These are phyloP conservation scores for Stictocephala bisonia DNA, from an alignment of 2,888 invertebrate species.

Conservation along the genomic window DNA sequence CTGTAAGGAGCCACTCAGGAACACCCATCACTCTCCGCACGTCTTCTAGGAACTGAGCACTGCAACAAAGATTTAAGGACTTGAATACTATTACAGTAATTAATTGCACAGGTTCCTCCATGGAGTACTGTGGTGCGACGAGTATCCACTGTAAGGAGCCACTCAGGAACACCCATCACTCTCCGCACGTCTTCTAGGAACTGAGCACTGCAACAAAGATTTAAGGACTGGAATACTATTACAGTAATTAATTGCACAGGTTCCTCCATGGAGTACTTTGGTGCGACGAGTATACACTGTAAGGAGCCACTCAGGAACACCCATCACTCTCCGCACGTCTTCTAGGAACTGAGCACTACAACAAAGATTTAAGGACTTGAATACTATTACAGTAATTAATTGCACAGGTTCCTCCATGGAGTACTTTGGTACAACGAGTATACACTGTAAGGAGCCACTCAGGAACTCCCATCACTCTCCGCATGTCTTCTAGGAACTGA, in stretches of 20 bases:
- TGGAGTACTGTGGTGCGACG: constrained; percentile 82
- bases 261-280: constrained; percentile 78
- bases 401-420: too few relatives aligned
- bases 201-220: constrained; percentile 73
- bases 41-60: constrained; percentile 86
- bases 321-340: constrained; percentile 83
- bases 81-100: too few relatives aligned
- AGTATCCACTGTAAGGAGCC: constrained; percentile 89
- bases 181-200: constrained; percentile 84
- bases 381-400: too few relatives aligned
- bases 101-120: constrained; percentile 81
- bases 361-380: too few relatives aligned
- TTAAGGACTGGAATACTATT: too few relatives aligned
- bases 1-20: constrained; percentile 90
- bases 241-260: too few relatives aligned
- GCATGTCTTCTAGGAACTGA: too few relatives aligned
- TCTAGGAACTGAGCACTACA: constrained; percentile 84
- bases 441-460: too few relatives aligned
- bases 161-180: constrained; percentile 88
- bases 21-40: constrained; percentile 84
- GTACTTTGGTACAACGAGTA: too few relatives aligned
- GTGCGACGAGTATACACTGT: constrained; percentile 86
- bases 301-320: constrained; percentile 91
- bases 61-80: constrained; percentile 66
- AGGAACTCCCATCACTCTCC: too few relatives aligned